A percentile compares a stretch with the other conserved stretches of the same genome.
phyloP scores from a whole-genome alignment of 2,797 vertebrate species.

The Argya squamiceps region DNA sequence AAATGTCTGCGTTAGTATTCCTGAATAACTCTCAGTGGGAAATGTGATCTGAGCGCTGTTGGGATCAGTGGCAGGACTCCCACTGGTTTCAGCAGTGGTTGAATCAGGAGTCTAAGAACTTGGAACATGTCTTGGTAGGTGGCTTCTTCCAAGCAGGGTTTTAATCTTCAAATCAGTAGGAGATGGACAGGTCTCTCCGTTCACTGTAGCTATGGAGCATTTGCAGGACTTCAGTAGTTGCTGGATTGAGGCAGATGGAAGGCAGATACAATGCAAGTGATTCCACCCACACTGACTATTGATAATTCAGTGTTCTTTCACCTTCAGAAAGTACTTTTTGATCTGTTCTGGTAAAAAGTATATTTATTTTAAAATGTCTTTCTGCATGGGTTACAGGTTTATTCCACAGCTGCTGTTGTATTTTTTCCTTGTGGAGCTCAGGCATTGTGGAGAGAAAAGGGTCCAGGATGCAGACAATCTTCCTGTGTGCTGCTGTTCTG shows the following conservation, averaged over 20 bases:
- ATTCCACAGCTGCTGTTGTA: background rate
- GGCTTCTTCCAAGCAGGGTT: background rate
- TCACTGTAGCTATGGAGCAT: background rate
- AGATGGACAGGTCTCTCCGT: background rate
- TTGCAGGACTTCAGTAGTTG: background rate
- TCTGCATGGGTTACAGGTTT: background rate
- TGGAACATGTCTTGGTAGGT: background rate
- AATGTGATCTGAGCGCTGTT: background rate
- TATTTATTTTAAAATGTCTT: background rate
- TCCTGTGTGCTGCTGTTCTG: background rate
- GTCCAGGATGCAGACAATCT: background rate
- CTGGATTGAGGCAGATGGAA: slow-evolving; percentile 37
- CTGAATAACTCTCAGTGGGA: background rate
- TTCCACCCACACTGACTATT: background rate
- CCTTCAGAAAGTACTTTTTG: slow-evolving; percentile 1
- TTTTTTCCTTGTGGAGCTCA: background rate
- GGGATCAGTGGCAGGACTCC: slow-evolving; percentile 9
- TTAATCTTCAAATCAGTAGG: slow-evolving; percentile 57
- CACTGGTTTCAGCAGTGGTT: background rate
- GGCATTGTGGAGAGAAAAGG: background rate
- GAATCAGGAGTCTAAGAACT: slow-evolving; percentile 7
- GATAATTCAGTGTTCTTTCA: slow-evolving; percentile 35
- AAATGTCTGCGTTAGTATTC: background rate
- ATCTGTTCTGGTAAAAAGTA: background rate
- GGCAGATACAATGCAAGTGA: slow-evolving; percentile 16